These are phyloP conservation scores for Epizoanthus stellaris DNA, from an alignment of 92 coral and sea anemone genomes.

Conservation along the genomic window DNA sequence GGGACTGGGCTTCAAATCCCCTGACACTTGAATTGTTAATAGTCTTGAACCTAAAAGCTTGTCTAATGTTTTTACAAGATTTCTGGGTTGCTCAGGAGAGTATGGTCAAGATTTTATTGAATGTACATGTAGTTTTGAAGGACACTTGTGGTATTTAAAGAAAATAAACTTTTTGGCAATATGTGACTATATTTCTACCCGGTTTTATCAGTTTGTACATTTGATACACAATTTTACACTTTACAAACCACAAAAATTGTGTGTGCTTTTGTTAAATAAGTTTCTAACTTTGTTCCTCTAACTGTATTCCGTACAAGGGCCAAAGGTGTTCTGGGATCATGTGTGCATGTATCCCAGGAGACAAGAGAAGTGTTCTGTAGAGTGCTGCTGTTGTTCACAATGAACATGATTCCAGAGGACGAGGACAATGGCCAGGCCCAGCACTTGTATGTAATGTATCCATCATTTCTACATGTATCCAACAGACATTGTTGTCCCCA, in stretches of 20 bases:
- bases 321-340: conserved; percentile 77
- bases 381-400: conserved; percentile 78
- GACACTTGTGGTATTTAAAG: too few species aligned
- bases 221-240: too few species aligned
- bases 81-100: too few species aligned
- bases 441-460: conserved; percentile 78
- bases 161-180: too few species aligned
- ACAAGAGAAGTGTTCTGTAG: conserved; percentile 86
- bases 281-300: neutral
- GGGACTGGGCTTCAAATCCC: too few species aligned
- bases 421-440: conserved; percentile 88
- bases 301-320: conserved; percentile 60
- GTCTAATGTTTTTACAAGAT: too few species aligned
- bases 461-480: too few species aligned
- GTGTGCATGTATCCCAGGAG: conserved; percentile 79
- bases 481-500: neutral
- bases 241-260: neutral
- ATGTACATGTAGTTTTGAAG: too few species aligned
- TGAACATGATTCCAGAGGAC: conserved; percentile 92
- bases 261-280: neutral
- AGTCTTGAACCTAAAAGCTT: too few species aligned
- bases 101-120: too few species aligned
- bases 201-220: too few species aligned
- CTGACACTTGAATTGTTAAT: too few species aligned
- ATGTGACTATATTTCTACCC: neutral